phyloP scores from a whole-genome alignment of 2,797 vertebrate genomes.

The Poeciliopsis turneri region DNA sequence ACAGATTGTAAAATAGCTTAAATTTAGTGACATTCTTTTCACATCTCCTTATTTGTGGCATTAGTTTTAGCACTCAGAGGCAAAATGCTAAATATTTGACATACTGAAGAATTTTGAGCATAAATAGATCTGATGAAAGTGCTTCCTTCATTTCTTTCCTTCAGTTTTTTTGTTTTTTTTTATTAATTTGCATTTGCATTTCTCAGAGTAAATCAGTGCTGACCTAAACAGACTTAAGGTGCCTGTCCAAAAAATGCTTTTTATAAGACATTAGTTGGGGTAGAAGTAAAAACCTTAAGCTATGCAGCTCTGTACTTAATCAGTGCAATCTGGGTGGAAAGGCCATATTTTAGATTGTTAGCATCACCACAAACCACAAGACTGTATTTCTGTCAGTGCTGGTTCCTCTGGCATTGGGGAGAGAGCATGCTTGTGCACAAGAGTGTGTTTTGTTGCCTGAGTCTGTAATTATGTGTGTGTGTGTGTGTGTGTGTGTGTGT shows the following conservation, averaged over 20 bases:
- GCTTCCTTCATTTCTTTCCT: not conserved
- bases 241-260: conserved; percentile 3
- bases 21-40: not conserved
- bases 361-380: conserved; percentile 52
- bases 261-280: conserved; percentile 15
- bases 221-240: not conserved
- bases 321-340: conserved; percentile 40
- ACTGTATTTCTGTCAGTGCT: conserved; percentile 38
- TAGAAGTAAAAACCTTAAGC: conserved; percentile 31
- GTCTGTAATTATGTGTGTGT: conserved; percentile 6
- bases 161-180: not conserved
- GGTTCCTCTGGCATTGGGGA: conserved; percentile 23
- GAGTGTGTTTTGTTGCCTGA: conserved; percentile 12
- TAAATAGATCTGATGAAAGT: not conserved
- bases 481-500: not conserved
- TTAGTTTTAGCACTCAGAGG: not conserved
- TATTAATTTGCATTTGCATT: not conserved
- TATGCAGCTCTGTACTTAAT: conserved; percentile 33
- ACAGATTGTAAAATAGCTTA: not conserved
- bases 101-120: not conserved
- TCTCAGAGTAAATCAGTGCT: not conserved
- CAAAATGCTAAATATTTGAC: not conserved
- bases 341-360: conserved; percentile 46
- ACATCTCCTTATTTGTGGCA: not conserved
- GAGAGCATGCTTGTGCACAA: conserved; percentile 18